A percentile compares a stretch with the other conserved stretches of the same genome.
These are phyloP conservation scores for Nettapus auritus DNA, from an alignment of 2,113 vertebrate genomes.

Conservation along the genomic window DNA sequence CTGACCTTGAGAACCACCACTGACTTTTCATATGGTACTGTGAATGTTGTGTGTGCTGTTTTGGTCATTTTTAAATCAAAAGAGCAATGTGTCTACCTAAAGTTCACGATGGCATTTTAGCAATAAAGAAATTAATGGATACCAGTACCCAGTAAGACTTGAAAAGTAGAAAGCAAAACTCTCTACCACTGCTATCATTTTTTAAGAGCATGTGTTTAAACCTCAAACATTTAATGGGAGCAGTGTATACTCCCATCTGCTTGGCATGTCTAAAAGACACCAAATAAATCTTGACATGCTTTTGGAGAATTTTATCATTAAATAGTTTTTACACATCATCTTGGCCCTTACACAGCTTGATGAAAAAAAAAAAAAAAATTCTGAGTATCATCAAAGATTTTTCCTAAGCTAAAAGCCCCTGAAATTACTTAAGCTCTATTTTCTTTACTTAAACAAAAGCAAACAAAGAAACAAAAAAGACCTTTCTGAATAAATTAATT, in stretches of 20 bases:
- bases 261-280: constrained; percentile 9
- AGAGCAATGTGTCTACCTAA: background rate
- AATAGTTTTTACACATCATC: constrained; percentile 18
- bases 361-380: background rate
- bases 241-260: background rate
- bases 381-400: background rate
- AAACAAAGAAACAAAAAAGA: background rate
- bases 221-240: background rate
- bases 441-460: background rate
- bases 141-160: background rate
- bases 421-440: constrained; percentile 6
- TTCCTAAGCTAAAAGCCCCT: background rate
- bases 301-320: constrained; percentile 16
- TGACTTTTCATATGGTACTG: background rate
- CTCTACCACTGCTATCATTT: background rate
- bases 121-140: background rate
- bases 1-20: background rate
- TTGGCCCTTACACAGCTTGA: background rate
- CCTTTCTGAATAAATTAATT: constrained; percentile 42
- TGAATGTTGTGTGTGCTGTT: background rate
- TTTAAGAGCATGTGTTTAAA: constrained; percentile 20
- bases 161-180: background rate
- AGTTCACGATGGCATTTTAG: background rate
- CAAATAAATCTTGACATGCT: background rate
- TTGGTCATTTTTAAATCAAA: background rate